Conservation (phyloP, 2,888 invertebrate species). For the Sclerodermus sp. region DNA sequence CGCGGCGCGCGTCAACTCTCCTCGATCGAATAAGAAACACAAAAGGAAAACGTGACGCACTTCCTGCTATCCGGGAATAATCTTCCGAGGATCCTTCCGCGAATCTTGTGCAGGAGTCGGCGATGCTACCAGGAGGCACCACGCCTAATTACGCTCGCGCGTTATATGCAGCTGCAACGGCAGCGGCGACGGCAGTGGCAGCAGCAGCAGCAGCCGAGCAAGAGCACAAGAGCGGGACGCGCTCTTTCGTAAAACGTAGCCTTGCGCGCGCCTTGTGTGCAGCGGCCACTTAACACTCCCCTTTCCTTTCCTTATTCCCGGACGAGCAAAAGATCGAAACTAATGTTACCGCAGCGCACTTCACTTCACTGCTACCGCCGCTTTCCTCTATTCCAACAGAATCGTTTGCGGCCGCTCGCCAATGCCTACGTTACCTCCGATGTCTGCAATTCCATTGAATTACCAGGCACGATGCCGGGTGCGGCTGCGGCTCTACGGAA, state of each 20-base stretch:
- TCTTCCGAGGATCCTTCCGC: too few species aligned
- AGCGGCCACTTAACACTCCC: slow-evolving; percentile 1
- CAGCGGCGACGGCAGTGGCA: too few species aligned
- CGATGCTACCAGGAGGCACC: too few species aligned
- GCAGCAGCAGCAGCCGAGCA: slow-evolving; percentile 19
- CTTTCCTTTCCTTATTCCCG: too few species aligned
- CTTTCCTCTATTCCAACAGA: slow-evolving; percentile 16
- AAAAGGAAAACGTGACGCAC: too few species aligned
- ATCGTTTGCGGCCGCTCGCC: slow-evolving; percentile 21
- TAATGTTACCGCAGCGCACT: slow-evolving; percentile 27
- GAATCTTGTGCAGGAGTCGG: too few species aligned
- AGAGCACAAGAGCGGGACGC: too few species aligned
- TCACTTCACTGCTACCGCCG: slow-evolving; percentile 14
- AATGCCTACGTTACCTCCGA: slow-evolving; percentile 4
- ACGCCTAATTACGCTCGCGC: too few species aligned
- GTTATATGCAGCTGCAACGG: too few species aligned
- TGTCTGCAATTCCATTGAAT: slow-evolving; percentile 20
- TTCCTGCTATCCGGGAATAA: too few species aligned
- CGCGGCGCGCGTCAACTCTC: too few species aligned
- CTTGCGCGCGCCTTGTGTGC: slow-evolving; percentile 27
- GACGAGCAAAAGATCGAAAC: slow-evolving; percentile 24
- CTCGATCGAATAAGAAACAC: too few species aligned
- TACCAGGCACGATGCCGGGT: slow-evolving; percentile 30
- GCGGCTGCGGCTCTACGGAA: slow-evolving; percentile 32
- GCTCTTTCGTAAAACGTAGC: slow-evolving; percentile 32